Evolutionary conservation across 2,797 vertebrate genomes (phyloP), one percentile per base, ranked within the genome.

Genomic region (Acipenser oxyrinchus): DNA sequence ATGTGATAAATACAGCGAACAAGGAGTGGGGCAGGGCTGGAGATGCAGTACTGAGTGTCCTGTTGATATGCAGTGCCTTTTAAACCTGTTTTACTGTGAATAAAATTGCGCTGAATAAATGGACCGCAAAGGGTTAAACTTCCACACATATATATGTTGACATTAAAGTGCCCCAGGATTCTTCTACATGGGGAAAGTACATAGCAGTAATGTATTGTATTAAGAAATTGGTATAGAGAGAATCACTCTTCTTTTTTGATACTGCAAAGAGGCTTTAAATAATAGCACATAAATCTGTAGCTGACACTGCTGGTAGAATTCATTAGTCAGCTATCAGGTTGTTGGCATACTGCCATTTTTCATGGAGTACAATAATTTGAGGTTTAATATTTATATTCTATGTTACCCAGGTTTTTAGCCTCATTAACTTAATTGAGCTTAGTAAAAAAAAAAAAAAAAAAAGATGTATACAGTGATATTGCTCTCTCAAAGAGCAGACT

Each of bases 241-340:
- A 85, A 86, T 81, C 82, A 83, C 78, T 83, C 78, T 75, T 71
- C 71, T 82, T 82, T 82, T 79, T 85, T 84, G 81, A 84, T 84
- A 82, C 75, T 77, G 75, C 74, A 77, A 81, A 75, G 82, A 74
- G 76, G 78, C 81, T 74, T 61, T 51, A 72, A 53, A 55, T 58
- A 5, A 58, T 68, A 63, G 62, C 69, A 74, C 77, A 86, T 86
- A 85, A 87, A 87, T 88, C 83, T 83, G 82, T 69, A 64, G 66
- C 75, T 76, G 83, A 85, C 80, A 84, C 74, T 74, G 72, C 77
- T 80, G 80, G 79, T 82, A 80, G 85, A 83, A 83, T 82, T 83
- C 83, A 86, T 88, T 87, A 85, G 81, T 86, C 85, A 86, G 79
- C 82, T 81, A 82, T 81, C 70, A 59, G 57, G 78, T 71, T 71